Evolutionary conservation across 2,888 invertebrate species (phyloP), one percentile per base, ranked within the genome.

Genomic region (Laspeyria flexula): DNA sequence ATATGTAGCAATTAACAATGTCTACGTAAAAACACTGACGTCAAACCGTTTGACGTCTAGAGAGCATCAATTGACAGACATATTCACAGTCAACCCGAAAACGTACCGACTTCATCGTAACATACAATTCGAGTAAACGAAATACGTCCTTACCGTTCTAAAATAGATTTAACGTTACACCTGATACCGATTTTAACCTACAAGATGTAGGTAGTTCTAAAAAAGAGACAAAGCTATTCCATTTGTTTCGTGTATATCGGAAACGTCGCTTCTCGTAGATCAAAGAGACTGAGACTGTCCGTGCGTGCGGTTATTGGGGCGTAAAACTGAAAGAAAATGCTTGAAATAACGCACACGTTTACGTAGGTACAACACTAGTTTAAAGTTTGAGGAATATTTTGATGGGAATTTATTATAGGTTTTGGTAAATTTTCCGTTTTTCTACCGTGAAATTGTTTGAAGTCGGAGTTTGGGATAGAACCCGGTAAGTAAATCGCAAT

Each of bases 301-400:
- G 53, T 47, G 60, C 57, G 55, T 51, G 37, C 35, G 60, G 55
- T 75, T 71, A 78, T 62, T 77, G 74, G 76, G 69, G 71, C 75
- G 74, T 69, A 69, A 67, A 76, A 72, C 66, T 70, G 77, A 77
- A 81, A 80, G 77, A 78, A 79, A 76, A 79, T 72, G 73, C 72
- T 57, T 52, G 60, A 70, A 71, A 71, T 73, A 67, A 67, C 65
- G 62, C 70, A 61, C 69, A 61, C 67, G 63, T 60, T 65, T 46
- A 52, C 41, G 50, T 46, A 51, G 55, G 55, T 48, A 43, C 42
- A 47, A 47, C 50, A 60, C 48, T 25, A 51, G 60, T 48, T 64
- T 35, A 31, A n/a, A 50, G 34, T 48, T 34, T 30, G 34, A 31
- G 18, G 9, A 35, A 15, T 43, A 23, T 18, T 43, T 42, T 16